Conservation (phyloP, 2,888 invertebrate genomes). For the Dasypogon diadema region DNA sequence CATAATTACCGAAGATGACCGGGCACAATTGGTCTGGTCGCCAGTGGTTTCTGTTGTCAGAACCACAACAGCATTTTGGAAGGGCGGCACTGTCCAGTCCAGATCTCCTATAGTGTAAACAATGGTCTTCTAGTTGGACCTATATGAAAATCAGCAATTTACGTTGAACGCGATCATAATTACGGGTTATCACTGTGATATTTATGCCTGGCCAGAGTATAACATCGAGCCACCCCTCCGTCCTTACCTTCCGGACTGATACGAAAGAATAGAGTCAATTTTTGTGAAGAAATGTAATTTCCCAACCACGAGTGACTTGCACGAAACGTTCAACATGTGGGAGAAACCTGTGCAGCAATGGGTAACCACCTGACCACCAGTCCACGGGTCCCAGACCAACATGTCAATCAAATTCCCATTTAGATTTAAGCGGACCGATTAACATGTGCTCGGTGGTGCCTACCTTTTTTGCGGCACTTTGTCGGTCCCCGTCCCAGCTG, state of each 20-base stretch:
- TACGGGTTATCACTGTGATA: not conserved
- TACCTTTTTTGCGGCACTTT: not conserved
- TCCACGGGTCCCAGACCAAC: not conserved
- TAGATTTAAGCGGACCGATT: not conserved
- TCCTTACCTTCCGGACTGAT: not conserved
- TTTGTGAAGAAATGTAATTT: not conserved
- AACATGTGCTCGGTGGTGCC: not conserved
- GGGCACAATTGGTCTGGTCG: not conserved
- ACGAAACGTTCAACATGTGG: conserved; percentile 3
- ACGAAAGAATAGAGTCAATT: not conserved
- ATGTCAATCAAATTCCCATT: conserved; percentile 35
- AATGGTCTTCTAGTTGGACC: too few relatives aligned
- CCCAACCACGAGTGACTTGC: not conserved
- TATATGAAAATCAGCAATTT: not conserved
- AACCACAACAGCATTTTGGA: too few relatives aligned
- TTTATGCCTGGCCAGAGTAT: not conserved
- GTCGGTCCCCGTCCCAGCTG: not conserved
- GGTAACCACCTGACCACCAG: not conserved
- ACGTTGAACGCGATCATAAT: not conserved
- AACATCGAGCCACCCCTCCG: not conserved
- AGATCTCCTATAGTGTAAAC: too few relatives aligned
- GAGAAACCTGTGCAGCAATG: not conserved
- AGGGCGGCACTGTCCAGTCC: too few relatives aligned
- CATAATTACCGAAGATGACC: conserved; percentile 4
- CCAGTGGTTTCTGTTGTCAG: not conserved